Conservation (phyloP, 2,888 invertebrate genomes). For the Drosophila affinis region DNA sequence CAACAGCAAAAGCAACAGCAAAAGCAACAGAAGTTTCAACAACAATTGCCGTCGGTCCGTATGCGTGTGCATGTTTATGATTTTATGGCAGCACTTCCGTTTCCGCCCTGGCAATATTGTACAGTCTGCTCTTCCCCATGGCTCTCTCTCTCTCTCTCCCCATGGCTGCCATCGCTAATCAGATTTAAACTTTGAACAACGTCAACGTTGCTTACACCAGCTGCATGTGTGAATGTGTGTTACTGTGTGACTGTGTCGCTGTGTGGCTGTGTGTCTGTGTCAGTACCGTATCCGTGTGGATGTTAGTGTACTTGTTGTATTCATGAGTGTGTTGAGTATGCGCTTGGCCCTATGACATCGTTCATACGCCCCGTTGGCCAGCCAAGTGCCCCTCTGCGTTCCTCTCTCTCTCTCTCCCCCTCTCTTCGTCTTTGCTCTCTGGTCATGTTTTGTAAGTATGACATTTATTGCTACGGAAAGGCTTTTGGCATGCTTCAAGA, state of each 20-base stretch:
- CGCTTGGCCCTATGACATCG: slow-evolving; percentile 74
- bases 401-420: not conserved
- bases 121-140: slow-evolving; percentile 4
- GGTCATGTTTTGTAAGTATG: slow-evolving; percentile 53
- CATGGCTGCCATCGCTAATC: slow-evolving; percentile 67
- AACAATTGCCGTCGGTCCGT: slow-evolving; percentile 46
- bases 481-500: slow-evolving; percentile 73
- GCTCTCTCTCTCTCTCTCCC: not conserved
- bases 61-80: slow-evolving; percentile 77
- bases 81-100: slow-evolving; percentile 80
- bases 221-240: slow-evolving; percentile 46
- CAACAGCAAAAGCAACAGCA: slow-evolving; percentile 21
- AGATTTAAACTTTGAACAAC: slow-evolving; percentile 80
- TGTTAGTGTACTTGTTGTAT: slow-evolving; percentile 19
- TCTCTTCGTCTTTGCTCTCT: slow-evolving; percentile 11
- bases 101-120: slow-evolving; percentile 73
- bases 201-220: slow-evolving; percentile 69
- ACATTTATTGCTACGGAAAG: slow-evolving; percentile 78
- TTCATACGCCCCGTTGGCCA: slow-evolving; percentile 76
- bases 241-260: too few relatives aligned
- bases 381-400: slow-evolving; percentile 60
- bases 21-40: slow-evolving; percentile 29
- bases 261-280: not conserved
- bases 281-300: slow-evolving; percentile 5
- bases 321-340: slow-evolving; percentile 35